Evolutionary conservation across 2,797 vertebrate genomes (phyloP), one percentile per base, ranked within the genome.

Genomic region (Chrosomus eos): DNA sequence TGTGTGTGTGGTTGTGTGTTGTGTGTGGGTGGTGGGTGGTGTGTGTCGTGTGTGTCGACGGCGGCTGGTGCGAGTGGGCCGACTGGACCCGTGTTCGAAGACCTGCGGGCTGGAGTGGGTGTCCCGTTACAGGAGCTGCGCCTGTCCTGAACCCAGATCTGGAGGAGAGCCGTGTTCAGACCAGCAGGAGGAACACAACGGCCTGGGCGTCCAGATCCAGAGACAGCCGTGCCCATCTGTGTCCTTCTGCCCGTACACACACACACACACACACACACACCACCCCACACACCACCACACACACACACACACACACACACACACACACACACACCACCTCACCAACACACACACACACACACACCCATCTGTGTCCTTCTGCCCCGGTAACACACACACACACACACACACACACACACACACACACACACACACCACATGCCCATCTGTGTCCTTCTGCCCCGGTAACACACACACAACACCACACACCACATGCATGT

Each of bases 31-130:
- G n/a, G n/a, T n/a, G n/a, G n/a, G n/a, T 53, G 18, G n/a, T 53
- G 51, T 53, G 51, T 51, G 33, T n/a, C n/a, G n/a, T n/a, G 51
- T 53, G 51, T 55, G 51, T 53, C 89, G 88, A 94, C 0, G 97
- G 96, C 0, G 88, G 88, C 79, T 97, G 97, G 97, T 97, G 97
- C 66, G 93, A 92, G 0, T 98, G 97, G 97, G 96, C 95, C 0
- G 92, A 92, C 3, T 97, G 97, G 97, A 97, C 95, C 94, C 94
- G 0, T 97, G 97, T 88, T 95, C 96, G 53, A 94, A 93, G 90
- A 97, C 96, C 0, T 98, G 97, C 5, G 94, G 95, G 38, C 92
- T 90, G 0, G 96, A 97, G 90, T 89, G 71, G 1, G 94, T 95
- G 84, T 92, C 94, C 23, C 94, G 96, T 72, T 96, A 97, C 91